A percentile compares a stretch with the other conserved stretches of the same genome.
These are phyloP conservation scores for Drosophila meridiana DNA, from an alignment of 2,888 invertebrate genomes.

Conservation along the genomic window DNA sequence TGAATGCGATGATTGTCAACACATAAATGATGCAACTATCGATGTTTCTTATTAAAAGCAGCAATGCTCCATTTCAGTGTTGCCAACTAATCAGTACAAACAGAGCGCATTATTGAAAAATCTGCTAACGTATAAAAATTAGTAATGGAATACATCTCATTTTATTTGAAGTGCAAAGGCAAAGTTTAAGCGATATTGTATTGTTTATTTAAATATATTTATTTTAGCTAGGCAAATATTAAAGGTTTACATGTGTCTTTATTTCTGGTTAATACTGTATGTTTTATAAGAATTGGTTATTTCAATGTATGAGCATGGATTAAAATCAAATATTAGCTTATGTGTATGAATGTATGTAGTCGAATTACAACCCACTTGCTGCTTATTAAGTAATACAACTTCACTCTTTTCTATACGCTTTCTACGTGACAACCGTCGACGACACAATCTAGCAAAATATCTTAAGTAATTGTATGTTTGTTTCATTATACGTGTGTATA, in stretches of 20 bases:
- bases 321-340: constrained; percentile 63
- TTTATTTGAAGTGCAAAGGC: constrained; percentile 41
- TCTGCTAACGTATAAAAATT: background rate
- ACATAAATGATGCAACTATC: constrained; percentile 12
- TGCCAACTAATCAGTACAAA: constrained; percentile 29
- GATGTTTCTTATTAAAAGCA: constrained; percentile 24
- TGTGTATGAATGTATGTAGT: constrained; percentile 54
- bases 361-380: constrained; percentile 70
- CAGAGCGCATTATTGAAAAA: constrained; percentile 18
- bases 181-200: constrained; percentile 61
- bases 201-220: constrained; percentile 52
- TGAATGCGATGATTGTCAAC: constrained; percentile 15
- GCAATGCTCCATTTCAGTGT: constrained; percentile 28
- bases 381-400: constrained; percentile 73
- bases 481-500: constrained; percentile 27
- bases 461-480: constrained; percentile 35
- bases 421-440: constrained; percentile 29
- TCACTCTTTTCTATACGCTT: constrained; percentile 15
- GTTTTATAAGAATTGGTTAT: constrained; percentile 58
- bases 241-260: constrained; percentile 60
- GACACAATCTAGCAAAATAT: constrained; percentile 45
- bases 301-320: constrained; percentile 58
- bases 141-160: constrained; percentile 47
- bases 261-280: constrained; percentile 71
- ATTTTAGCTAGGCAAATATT: constrained; percentile 63